Conservation (phyloP, 2,888 invertebrate genomes). For the Heliconius sara region DNA sequence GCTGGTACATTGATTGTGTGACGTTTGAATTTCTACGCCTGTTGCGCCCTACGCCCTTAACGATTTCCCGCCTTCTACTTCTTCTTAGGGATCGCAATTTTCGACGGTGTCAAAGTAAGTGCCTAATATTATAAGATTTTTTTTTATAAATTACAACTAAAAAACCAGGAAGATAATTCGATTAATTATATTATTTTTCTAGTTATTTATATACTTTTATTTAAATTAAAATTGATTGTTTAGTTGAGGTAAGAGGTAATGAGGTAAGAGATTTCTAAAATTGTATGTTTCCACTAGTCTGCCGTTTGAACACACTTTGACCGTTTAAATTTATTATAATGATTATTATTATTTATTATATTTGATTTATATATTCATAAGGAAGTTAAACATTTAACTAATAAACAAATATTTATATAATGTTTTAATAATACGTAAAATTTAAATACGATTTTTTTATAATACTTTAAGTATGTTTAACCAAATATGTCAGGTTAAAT, state of each 20-base stretch:
- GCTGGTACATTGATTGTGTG: conserved; percentile 62
- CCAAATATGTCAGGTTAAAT: not conserved
- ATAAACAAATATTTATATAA: not conserved
- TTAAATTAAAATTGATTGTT: not conserved
- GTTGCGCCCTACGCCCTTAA: conserved; percentile 58
- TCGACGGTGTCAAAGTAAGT: conserved; percentile 67
- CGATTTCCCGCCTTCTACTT: conserved; percentile 51
- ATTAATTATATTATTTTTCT: not conserved
- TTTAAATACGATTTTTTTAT: not conserved
- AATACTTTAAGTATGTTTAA: not conserved
- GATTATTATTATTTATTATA: too few relatives aligned
- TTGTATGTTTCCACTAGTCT: not conserved
- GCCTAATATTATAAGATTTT: conserved; percentile 62
- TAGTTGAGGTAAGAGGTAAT: not conserved
- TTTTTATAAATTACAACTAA: too few relatives aligned
- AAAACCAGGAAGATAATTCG: too few relatives aligned
- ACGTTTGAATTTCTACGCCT: conserved; percentile 56
- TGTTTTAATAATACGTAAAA: not conserved
- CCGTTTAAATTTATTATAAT: not conserved
- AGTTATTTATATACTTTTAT: not conserved
- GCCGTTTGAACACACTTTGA: not conserved
- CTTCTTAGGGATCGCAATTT: conserved; percentile 55
- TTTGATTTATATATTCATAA: not conserved
- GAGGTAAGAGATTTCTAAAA: not conserved
- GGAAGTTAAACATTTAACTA: not conserved